These are phyloP conservation scores for Mormyrus hasselquistii DNA, from an alignment of 2,797 vertebrate genomes.

Conservation along the genomic window DNA sequence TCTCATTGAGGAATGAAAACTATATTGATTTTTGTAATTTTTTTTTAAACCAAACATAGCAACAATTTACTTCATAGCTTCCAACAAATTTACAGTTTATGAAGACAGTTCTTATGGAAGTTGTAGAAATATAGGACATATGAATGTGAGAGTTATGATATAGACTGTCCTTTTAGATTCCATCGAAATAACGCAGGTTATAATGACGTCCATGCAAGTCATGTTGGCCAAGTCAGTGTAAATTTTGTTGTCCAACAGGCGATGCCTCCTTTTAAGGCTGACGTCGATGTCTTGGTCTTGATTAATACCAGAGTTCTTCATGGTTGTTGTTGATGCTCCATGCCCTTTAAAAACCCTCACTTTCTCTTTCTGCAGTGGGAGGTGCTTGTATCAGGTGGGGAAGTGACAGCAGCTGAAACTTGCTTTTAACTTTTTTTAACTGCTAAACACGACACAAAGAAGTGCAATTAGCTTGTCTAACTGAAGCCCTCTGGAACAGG, in stretches of 20 bases:
- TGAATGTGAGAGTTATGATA: neutral
- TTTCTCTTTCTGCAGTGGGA: neutral
- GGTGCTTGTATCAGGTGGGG: neutral
- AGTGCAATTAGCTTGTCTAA: constrained; percentile 5
- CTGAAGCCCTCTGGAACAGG: neutral
- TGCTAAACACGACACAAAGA: constrained; percentile 5
- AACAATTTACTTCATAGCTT: neutral
- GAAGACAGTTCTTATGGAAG: neutral
- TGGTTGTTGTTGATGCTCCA: neutral
- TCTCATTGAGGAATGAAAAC: neutral
- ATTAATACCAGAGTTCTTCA: neutral
- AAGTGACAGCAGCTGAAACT: neutral
- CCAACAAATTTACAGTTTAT: neutral
- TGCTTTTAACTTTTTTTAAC: neutral
- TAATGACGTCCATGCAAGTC: too few species aligned
- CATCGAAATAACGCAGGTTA: neutral
- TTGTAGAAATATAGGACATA: neutral
- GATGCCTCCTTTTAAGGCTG: neutral
- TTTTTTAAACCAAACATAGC: neutral
- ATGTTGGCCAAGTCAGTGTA: neutral
- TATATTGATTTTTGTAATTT: neutral
- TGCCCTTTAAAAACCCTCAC: neutral
- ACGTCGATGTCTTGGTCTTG: neutral
- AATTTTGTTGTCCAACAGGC: neutral
- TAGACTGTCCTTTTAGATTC: neutral